A percentile compares a stretch with the other conserved stretches of the same genome.
Conservation (phyloP, 1,140 invertebrate genomes). For the Arctopsyche grandis region DNA sequence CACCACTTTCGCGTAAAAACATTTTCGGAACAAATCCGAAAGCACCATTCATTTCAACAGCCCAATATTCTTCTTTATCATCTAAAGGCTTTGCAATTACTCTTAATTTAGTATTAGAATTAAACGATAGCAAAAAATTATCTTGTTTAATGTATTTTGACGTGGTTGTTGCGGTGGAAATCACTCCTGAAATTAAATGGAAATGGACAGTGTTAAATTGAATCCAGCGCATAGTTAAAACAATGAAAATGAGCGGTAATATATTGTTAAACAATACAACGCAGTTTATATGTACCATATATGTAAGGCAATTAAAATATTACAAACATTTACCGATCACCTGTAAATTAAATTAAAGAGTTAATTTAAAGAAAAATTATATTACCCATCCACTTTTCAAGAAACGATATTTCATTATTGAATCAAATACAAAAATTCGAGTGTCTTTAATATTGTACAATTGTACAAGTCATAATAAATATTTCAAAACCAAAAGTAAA, state of each 20-base stretch:
- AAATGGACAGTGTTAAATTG: slow-evolving; percentile 46
- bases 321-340: too few species aligned
- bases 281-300: too few species aligned
- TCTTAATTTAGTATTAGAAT: slow-evolving; percentile 68
- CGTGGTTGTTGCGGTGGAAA: slow-evolving; percentile 73
- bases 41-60: slow-evolving; percentile 75
- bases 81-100: slow-evolving; percentile 80
- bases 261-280: not conserved
- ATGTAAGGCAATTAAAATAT: too few species aligned
- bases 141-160: slow-evolving; percentile 69
- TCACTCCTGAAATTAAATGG: slow-evolving; percentile 68
- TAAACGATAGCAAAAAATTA: slow-evolving; percentile 72
- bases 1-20: slow-evolving; percentile 64
- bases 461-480: too few species aligned
- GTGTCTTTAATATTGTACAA: too few species aligned
- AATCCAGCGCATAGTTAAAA: not conserved
- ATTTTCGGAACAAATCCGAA: slow-evolving; percentile 74
- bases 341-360: too few species aligned
- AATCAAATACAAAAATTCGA: too few species aligned
- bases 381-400: too few species aligned
- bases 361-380: too few species aligned
- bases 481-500: too few species aligned
- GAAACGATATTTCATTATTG: too few species aligned
- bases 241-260: not conserved
- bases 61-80: slow-evolving; percentile 74